phyloP scores from a whole-genome alignment of 1,140 invertebrate genomes.

The Drosophila persimilis region DNA sequence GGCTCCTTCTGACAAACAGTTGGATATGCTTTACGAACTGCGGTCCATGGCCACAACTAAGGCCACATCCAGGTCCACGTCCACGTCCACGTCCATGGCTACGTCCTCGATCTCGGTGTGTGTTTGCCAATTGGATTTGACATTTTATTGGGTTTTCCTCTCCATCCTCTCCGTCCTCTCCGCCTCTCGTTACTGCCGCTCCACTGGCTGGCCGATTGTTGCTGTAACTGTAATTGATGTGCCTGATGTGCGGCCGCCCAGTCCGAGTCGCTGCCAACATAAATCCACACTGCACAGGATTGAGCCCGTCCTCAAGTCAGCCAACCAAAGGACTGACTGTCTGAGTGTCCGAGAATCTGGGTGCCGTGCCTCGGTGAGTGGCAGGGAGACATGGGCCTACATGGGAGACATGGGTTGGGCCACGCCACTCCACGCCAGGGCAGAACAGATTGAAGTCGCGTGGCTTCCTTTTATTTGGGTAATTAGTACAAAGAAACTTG shows the following conservation, averaged over 20 bases:
- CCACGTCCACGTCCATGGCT: constrained; percentile 15
- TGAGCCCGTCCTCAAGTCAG: constrained; percentile 2
- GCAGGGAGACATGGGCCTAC: background rate
- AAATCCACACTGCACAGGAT: constrained; percentile 55
- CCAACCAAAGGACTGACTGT: constrained; percentile 3
- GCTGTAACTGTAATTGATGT: constrained; percentile 63
- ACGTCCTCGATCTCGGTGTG: constrained; percentile 31
- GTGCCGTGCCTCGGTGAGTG: background rate
- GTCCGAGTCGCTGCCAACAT: constrained; percentile 63
- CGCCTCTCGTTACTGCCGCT: constrained; percentile 72
- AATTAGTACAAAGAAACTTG: constrained; percentile 73
- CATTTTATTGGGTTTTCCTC: constrained; percentile 79
- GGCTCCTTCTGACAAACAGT: constrained; percentile 60
- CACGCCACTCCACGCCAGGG: constrained; percentile 1
- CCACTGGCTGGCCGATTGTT: constrained; percentile 51
- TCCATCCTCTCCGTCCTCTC: background rate
- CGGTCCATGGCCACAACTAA: constrained; percentile 36
- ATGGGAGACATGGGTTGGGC: too few relatives aligned
- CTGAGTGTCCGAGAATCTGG: too few relatives aligned
- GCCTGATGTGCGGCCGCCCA: constrained; percentile 57
- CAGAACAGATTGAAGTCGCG: constrained; percentile 56
- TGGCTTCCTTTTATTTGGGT: constrained; percentile 61
- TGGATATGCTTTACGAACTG: constrained; percentile 74
- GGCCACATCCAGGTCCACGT: constrained; percentile 14
- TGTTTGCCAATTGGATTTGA: constrained; percentile 81